Evolutionary conservation across 2,113 vertebrate species (phyloP), one percentile per base, ranked within the genome.

Genomic region (Gracilinanus agilis): DNA sequence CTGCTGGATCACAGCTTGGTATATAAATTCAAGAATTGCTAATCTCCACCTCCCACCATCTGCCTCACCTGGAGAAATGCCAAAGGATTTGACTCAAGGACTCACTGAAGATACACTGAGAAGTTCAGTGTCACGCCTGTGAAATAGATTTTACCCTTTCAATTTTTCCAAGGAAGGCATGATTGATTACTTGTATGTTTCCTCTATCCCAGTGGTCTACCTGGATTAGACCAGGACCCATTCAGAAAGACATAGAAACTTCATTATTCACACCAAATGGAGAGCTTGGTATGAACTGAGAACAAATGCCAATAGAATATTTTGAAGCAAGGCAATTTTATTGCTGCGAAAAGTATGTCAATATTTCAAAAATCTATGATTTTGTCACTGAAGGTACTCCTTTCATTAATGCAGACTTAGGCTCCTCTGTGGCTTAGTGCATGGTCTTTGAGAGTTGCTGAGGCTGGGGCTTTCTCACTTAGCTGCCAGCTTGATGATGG

Each of bases 1-100:
- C 29, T 91, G 53, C 53, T 34, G n/a, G 27, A 54, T 61, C 58
- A 16, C 54, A 0, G 0, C 16, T 40, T 12, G 21, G n/a, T 7
- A 10, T 24, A 9, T 90, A 92, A 94, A 91, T 83, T 53, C 55
- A 53, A 21, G 49, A 19, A 29, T 92, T 54, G 40, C 8, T 67
- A 10, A 3, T 55, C 91, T 53, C 89, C 27, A 90, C 91, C 94
- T 95, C 75, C 88, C n/a, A 29, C 93, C 92, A 95, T 92, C 96
- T 53, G 58, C 24, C 40, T 55, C 94, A 90, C 13, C 53, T 92
- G 97, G 96, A 94, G 90, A 54, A 83, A 90, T 3, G 89, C 88
- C 96, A 95, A 53, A 53, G 89, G 44, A 90, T 90, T 8, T 53
- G 49, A 90, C 13, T 90, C 89, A 90, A 89, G 49, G 44, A 53